Percentiles rank a stretch among this genome's conserved stretches.
phyloP scores from a whole-genome alignment of 1,140 invertebrate genomes.

The Oryzaephilus surinamensis region DNA sequence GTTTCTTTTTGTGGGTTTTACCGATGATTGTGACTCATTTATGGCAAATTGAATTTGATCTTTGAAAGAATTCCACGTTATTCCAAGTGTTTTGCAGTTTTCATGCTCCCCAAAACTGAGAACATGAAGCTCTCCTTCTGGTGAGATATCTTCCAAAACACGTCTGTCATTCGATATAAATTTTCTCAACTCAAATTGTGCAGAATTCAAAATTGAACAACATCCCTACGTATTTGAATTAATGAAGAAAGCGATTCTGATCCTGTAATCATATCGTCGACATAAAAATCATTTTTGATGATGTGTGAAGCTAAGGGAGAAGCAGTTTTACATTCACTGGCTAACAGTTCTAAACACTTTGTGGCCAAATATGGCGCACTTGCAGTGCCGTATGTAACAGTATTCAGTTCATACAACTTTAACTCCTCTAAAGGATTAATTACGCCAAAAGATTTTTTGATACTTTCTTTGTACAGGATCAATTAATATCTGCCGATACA shows the following conservation, averaged over 20 bases:
- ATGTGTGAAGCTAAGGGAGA: constrained; percentile 24
- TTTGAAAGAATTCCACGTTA: constrained; percentile 19
- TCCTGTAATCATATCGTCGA: constrained; percentile 33
- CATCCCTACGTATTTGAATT: constrained; percentile 16
- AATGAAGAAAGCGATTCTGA: background rate
- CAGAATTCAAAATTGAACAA: constrained; percentile 1
- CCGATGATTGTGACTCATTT: constrained; percentile 6
- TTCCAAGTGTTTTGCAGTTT: constrained; percentile 9
- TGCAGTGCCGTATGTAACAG: constrained; percentile 30
- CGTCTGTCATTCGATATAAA: background rate
- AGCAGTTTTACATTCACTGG: constrained; percentile 13
- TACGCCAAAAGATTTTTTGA: constrained; percentile 33
- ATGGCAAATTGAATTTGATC: constrained; percentile 20
- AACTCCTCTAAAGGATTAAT: constrained; percentile 12
- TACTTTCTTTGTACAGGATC: constrained; percentile 22
- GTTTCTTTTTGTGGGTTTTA: constrained; percentile 17
- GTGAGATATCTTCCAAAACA: background rate
- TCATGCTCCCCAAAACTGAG: constrained; percentile 1
- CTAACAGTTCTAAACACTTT: constrained; percentile 27
- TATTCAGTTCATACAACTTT: constrained; percentile 22
- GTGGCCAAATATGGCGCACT: constrained; percentile 31
- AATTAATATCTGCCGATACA: constrained; percentile 33
- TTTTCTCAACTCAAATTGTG: background rate
- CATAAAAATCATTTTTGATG: constrained; percentile 28
- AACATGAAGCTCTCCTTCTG: too few relatives aligned